Conservation (phyloP, 2,797 vertebrate species). For the Limosa lapponica region DNA sequence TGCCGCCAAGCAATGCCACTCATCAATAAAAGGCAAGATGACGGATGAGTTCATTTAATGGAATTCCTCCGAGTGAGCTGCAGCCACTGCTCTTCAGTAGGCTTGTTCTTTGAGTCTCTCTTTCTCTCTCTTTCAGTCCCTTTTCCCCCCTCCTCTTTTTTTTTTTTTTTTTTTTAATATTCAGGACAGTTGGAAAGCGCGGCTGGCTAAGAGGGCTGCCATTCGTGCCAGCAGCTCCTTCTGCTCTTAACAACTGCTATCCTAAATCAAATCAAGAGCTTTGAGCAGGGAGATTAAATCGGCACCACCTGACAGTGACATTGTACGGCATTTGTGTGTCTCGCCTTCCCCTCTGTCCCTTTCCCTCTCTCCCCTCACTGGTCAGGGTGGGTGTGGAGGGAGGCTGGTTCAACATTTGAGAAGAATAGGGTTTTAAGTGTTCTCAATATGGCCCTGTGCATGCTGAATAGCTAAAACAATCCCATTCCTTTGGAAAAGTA, state of each 20-base stretch:
- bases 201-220: slow-evolving; percentile 60
- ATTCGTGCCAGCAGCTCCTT: slow-evolving; percentile 75
- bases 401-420: not conserved
- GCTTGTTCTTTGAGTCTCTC: slow-evolving; percentile 41
- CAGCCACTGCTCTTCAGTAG: slow-evolving; percentile 78
- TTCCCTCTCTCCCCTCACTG: not conserved
- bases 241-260: slow-evolving; percentile 81
- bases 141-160: not conserved
- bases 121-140: slow-evolving; percentile 3
- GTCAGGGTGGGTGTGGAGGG: not conserved
- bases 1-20: slow-evolving; percentile 94
- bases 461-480: not conserved
- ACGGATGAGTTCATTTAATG: slow-evolving; percentile 99
- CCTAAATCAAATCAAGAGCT: slow-evolving; percentile 76
- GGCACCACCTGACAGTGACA: slow-evolving; percentile 7
- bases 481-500: not conserved
- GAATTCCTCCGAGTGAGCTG: slow-evolving; percentile 94
- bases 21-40: slow-evolving; percentile 99
- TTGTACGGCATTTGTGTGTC: not conserved
- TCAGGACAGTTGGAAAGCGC: slow-evolving; percentile 74
- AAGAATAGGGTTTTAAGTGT: not conserved
- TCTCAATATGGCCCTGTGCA: not conserved
- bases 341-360: not conserved
- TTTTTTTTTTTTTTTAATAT: slow-evolving; percentile 36
- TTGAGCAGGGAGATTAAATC: slow-evolving; percentile 44